Conservation (phyloP, 2,797 vertebrate genomes). For the Coccyzus lansbergi region DNA sequence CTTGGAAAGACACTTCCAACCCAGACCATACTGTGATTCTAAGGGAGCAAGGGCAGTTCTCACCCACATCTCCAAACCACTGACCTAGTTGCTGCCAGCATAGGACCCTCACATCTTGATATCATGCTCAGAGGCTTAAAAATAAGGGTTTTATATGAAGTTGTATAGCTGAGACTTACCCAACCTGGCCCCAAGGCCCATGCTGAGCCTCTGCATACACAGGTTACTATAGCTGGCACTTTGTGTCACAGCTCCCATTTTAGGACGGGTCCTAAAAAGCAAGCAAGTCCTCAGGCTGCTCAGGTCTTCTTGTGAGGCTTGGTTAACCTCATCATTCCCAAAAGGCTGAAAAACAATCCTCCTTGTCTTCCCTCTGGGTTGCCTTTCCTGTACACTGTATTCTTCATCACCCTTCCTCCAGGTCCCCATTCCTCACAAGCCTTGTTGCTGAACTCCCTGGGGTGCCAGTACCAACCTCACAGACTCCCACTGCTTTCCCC, state of each 20-base stretch:
- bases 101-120: neutral
- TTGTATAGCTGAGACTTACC: neutral
- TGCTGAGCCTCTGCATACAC: neutral
- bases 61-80: fast-evolving
- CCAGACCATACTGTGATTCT: neutral
- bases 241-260: neutral
- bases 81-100: neutral
- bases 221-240: neutral
- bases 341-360: neutral
- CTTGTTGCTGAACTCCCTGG: neutral
- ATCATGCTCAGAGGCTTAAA: neutral
- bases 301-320: neutral
- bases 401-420: neutral
- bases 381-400: neutral
- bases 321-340: neutral
- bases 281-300: neutral
- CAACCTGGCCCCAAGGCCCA: neutral
- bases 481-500: neutral
- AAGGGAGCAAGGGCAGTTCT: neutral
- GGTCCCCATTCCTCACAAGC: neutral
- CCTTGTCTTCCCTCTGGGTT: neutral
- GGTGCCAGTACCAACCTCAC: neutral
- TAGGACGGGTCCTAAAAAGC: neutral
- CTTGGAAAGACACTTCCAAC: neutral
- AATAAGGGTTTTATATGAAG: neutral